Evolutionary conservation across 2,113 vertebrate species (phyloP), one percentile per base, ranked within the genome.

Genomic region (Lepisosteus osseus): DNA sequence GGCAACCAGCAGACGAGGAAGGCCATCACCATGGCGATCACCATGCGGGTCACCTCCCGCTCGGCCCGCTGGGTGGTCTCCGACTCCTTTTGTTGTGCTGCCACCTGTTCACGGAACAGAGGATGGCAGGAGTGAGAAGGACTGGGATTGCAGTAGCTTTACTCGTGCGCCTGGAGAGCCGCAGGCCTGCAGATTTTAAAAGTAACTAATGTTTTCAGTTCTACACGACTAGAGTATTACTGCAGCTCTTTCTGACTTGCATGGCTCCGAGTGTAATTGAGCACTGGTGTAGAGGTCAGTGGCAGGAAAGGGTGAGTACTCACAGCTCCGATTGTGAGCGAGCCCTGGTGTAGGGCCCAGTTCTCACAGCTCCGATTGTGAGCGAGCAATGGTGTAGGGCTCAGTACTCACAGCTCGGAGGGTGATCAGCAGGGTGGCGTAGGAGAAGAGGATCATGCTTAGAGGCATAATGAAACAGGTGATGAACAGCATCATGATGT

Each of bases 1-100:
- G 88, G 88, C 71, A 88, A 74, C 87, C 86, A 89, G 82, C 88
- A 87, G 68, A 80, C 4, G 61, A 89, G 84, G 40, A 88, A 88
- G 8, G 87, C 87, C 75, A 84, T 1, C 71, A 86, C 85, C 88
- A 89, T 89, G 3, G 1, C 9, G 2, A 86, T 65, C 74, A 88
- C 87, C 87, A 90, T 88, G 41, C 71, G 79, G 0, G 86, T 85
- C 77, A 86, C 86, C 68, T 85, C 82, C 56, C 77, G 7, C 77
- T 88, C 85, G 0, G 81, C 86, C 44, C 78, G 79, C 80, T 85
- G 86, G 0, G 83, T 89, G 0, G 47, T 86, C 75, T 82, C 79
- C 0, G 79, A 73, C 7, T 86, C 79, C 71, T 17, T 77, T 72
- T 88, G 88, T 67, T 76, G 86, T 0, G 70, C 79, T 0, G 82